phyloP scores from a whole-genome alignment of 2,888 invertebrate species.

The Meteorus cinctellus region DNA sequence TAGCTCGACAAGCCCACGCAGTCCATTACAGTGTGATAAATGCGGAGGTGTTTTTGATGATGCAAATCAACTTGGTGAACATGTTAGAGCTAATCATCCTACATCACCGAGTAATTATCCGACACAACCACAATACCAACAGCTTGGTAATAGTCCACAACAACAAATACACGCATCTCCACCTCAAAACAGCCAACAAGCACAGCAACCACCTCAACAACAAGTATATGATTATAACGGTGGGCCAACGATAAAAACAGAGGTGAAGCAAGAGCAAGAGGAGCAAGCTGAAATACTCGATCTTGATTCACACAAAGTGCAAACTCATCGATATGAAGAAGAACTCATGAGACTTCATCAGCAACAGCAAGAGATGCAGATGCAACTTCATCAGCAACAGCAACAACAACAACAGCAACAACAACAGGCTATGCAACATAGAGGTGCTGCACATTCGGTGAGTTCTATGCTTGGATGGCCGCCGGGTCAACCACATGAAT shows the following conservation, averaged over 20 bases:
- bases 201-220: conserved; percentile 70
- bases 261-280: conserved; percentile 80
- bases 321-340: conserved; percentile 79
- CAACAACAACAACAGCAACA: conserved; percentile 53
- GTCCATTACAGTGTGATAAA: conserved; percentile 86
- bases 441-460: conserved; percentile 63
- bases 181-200: conserved; percentile 70
- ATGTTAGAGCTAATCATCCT: conserved; percentile 81
- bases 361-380: conserved; percentile 65
- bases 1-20: conserved; percentile 81
- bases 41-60: conserved; percentile 88
- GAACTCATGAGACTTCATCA: conserved; percentile 65
- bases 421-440: conserved; percentile 53
- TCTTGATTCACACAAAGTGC: conserved; percentile 91
- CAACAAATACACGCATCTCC: conserved; percentile 66
- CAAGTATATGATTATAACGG: conserved; percentile 61
- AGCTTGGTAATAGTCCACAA: conserved; percentile 65
- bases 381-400: conserved; percentile 64
- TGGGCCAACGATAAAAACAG: conserved; percentile 67
- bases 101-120: conserved; percentile 66
- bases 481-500: conserved; percentile 65
- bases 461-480: conserved; percentile 68
- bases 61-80: conserved; percentile 83
- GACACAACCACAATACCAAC: conserved; percentile 61
- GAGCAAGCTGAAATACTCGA: conserved; percentile 88